These are phyloP conservation scores for Geotria australis DNA, from an alignment of 2,797 vertebrate genomes.

Conservation along the genomic window DNA sequence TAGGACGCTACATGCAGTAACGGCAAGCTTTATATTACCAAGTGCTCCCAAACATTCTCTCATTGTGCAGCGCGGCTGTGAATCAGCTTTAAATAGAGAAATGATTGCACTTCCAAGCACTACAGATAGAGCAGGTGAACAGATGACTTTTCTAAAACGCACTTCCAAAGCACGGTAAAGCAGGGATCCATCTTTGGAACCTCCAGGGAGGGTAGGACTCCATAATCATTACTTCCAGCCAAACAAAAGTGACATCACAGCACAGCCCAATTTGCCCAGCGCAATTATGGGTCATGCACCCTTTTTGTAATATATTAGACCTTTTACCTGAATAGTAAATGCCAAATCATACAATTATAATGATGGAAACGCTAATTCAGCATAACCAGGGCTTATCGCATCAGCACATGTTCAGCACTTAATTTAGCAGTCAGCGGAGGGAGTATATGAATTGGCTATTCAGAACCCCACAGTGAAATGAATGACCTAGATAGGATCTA, in stretches of 20 bases:
- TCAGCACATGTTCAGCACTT: background rate
- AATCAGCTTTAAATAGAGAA: background rate
- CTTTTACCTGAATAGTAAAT: slow-evolving; percentile 2
- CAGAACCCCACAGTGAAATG: background rate
- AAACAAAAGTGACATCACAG: slow-evolving; percentile 81
- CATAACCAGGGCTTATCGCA: background rate
- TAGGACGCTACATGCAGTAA: too few species aligned
- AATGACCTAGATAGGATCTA: background rate
- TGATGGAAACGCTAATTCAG: background rate
- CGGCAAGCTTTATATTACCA: too few species aligned
- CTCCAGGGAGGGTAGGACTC: slow-evolving; percentile 42
- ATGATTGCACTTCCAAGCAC: background rate
- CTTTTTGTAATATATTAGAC: slow-evolving; percentile 78
- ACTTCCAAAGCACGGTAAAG: background rate
- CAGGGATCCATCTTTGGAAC: slow-evolving; percentile 15
- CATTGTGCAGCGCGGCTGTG: too few species aligned
- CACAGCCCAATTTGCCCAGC: slow-evolving; percentile 88
- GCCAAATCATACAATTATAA: background rate
- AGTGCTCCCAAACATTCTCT: too few species aligned
- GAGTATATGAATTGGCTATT: slow-evolving; percentile 88
- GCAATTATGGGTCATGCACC: slow-evolving; percentile 97
- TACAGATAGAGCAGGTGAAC: background rate
- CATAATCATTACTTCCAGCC: slow-evolving; percentile 75
- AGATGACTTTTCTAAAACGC: background rate
- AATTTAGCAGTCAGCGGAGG: slow-evolving; percentile 69